Evolutionary conservation across 2,797 vertebrate genomes (phyloP).

Genomic region (Lutjanus argentimaculatus): DNA sequence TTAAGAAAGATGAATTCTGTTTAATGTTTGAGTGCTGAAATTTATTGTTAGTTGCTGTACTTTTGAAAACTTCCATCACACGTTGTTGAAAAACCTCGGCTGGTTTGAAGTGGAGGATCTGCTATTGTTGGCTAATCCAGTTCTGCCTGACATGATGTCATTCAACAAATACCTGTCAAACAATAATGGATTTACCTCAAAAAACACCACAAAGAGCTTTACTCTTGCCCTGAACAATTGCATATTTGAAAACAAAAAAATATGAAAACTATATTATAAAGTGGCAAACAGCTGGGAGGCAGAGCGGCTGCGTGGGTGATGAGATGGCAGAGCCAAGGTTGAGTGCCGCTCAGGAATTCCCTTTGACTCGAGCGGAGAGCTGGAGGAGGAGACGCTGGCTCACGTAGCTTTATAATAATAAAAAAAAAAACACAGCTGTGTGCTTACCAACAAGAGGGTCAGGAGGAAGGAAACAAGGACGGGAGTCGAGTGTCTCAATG

Average conservation of each 20-base stretch:
- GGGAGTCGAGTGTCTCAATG: conserved; percentile 7
- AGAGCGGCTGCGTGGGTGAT: conserved; percentile 63
- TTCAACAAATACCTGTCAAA: conserved; percentile 25
- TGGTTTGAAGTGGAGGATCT: background rate
- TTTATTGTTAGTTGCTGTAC: background rate
- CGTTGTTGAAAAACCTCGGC: background rate
- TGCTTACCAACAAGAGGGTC: conserved; percentile 34
- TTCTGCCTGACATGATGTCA: background rate
- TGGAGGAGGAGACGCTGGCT: conserved; percentile 55
- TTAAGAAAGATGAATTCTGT: background rate
- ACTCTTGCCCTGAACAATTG: conserved; percentile 1
- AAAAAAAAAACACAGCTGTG: conserved; percentile 19
- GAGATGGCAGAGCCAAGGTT: conserved; percentile 52
- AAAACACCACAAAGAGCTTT: background rate
- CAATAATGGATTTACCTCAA: conserved; percentile 2
- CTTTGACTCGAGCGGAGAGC: conserved; percentile 63
- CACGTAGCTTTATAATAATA: conserved; percentile 13
- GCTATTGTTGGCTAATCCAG: conserved; percentile 1
- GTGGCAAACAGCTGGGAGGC: conserved; percentile 62
- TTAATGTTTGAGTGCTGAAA: background rate
- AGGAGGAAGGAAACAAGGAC: conserved; percentile 8
- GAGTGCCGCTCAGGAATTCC: conserved; percentile 71
- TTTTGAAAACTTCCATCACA: background rate
- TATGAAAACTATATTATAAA: conserved; percentile 19
- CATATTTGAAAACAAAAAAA: conserved; percentile 38